These are phyloP conservation scores for Sapajus apella DNA, from an alignment of 2,113 vertebrate genomes.

Conservation along the genomic window DNA sequence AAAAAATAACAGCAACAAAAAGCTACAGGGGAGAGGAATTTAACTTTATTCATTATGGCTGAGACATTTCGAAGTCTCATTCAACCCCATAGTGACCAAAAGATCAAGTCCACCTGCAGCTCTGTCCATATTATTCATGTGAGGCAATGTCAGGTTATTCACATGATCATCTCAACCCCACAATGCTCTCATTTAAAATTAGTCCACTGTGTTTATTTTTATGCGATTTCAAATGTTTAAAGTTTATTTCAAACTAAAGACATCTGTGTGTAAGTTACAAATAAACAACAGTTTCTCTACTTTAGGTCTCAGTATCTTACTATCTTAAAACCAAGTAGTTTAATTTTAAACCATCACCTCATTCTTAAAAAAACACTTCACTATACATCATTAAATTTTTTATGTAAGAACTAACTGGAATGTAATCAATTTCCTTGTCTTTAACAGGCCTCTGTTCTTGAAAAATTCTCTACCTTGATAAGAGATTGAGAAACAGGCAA, in stretches of 20 bases:
- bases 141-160: background rate
- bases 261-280: background rate
- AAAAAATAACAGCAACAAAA: conserved; percentile 44
- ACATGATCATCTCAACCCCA: background rate
- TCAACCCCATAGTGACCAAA: background rate
- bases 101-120: conserved; percentile 32
- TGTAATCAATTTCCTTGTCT: background rate
- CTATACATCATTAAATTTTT: conserved; percentile 30
- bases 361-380: conserved; percentile 41
- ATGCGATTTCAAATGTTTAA: conserved; percentile 18
- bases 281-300: background rate
- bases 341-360: conserved; percentile 39
- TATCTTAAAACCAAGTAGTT: conserved; percentile 16
- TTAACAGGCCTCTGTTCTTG: background rate
- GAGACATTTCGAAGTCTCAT: conserved; percentile 44
- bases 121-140: background rate
- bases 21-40: conserved; percentile 21
- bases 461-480: conserved; percentile 18
- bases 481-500: conserved; percentile 29
- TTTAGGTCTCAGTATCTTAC: background rate
- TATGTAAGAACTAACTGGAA: conserved; percentile 12
- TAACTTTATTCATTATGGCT: conserved; percentile 40
- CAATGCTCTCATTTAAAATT: background rate
- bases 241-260: background rate
- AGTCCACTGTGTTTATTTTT: background rate